Percentiles rank a stretch among this genome's conserved stretches.
These are phyloP conservation scores for Brachirus orientalis DNA, from an alignment of 2,113 vertebrate species.

Conservation along the genomic window DNA sequence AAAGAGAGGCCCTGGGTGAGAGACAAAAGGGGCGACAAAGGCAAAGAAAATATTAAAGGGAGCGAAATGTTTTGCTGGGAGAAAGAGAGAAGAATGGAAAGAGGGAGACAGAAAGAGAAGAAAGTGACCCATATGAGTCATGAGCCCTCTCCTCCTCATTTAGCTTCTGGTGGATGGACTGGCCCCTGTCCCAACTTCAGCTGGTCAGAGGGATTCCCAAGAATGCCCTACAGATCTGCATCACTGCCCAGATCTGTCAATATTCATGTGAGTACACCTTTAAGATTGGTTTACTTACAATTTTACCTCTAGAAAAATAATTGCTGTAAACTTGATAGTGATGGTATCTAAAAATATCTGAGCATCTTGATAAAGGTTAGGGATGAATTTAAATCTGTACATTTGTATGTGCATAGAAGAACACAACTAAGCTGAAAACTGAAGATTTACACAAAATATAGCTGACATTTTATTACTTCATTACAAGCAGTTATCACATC, in stretches of 20 bases:
- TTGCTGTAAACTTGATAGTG: no score
- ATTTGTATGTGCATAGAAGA: no score
- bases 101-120: conserved; percentile 63
- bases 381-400: no score
- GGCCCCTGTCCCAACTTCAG: conserved; percentile 61
- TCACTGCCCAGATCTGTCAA: conserved; percentile 81
- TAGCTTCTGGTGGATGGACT: conserved; percentile 22
- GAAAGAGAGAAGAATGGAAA: conserved; percentile 49
- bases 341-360: no score
- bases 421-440: not conserved
- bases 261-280: conserved; percentile 80
- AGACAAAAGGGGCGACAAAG: conserved; percentile 34
- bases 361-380: no score
- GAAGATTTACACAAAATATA: not conserved
- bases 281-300: not conserved
- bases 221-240: conserved; percentile 80
- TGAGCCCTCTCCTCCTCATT: conserved; percentile 27
- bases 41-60: conserved; percentile 25
- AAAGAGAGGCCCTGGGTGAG: conserved; percentile 53
- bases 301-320: no score
- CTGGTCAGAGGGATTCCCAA: conserved; percentile 78
- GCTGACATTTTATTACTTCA: no score
- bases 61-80: conserved; percentile 49
- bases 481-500: conserved; percentile 23
- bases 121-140: conserved; percentile 28